Evolutionary conservation across 2,113 vertebrate species (phyloP).

Genomic region (Leptocoma aspasia): DNA sequence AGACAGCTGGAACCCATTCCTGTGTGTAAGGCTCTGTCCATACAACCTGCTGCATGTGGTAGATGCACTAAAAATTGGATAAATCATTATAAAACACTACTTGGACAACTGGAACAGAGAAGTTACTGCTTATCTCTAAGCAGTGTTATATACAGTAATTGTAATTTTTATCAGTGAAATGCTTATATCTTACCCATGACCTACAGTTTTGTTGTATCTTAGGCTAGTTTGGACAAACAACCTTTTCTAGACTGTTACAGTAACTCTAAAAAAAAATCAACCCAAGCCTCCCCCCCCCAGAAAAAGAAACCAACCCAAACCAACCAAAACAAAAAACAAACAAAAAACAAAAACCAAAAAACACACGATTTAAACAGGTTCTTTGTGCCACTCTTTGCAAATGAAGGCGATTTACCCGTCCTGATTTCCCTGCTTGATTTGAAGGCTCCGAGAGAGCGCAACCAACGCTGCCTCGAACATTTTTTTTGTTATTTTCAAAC

Average conservation of each 20-base stretch:
- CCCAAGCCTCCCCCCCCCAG: too few relatives aligned
- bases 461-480: neutral
- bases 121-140: neutral
- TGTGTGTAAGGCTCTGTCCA: neutral
- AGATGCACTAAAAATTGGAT: neutral
- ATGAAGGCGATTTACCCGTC: conserved; percentile 10
- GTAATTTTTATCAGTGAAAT: neutral
- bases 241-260: neutral
- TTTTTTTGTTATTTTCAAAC: conserved; percentile 8
- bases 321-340: neutral
- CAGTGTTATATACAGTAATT: neutral
- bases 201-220: neutral
- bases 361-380: neutral
- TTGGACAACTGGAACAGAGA: neutral
- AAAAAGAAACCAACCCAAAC: too few relatives aligned
- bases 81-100: neutral
- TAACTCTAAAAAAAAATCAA: neutral
- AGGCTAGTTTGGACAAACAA: neutral
- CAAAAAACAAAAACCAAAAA: neutral
- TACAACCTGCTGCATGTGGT: neutral
- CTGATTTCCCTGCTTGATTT: conserved; percentile 34
- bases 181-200: neutral
- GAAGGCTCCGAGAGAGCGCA: neutral
- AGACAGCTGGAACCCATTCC: neutral
- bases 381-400: neutral